Evolutionary conservation across 37 sponge, comb jelly and placozoan genomes (phyloP).

Genomic region (Axinella damicornis): DNA sequence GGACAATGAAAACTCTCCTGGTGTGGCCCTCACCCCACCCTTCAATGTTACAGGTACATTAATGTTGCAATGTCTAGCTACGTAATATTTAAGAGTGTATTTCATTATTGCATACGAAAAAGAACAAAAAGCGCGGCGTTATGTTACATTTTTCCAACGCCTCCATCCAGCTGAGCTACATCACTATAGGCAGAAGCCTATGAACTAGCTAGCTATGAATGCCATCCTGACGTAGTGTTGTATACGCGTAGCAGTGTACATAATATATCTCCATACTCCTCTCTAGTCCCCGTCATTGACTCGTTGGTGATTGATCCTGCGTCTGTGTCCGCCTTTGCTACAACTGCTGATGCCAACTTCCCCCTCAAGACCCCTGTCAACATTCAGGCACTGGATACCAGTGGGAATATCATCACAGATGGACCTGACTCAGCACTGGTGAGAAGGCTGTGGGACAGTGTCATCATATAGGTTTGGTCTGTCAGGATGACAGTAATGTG

Average conservation of each 20-base stretch:
- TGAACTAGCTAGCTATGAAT: no score
- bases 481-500: no score
- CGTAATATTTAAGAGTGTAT: no score
- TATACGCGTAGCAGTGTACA: neutral
- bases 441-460: no score
- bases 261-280: neutral
- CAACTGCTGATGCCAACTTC: constrained; percentile 48
- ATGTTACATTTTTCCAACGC: no score
- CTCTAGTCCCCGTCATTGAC: neutral
- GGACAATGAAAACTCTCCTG: constrained; percentile 4
- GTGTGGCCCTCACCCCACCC: constrained; percentile 40
- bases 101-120: no score
- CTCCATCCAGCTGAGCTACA: no score
- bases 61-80: neutral
- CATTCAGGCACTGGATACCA: constrained; percentile 19
- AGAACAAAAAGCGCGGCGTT: no score
- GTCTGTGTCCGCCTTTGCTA: neutral
- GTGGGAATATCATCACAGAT: constrained; percentile 47
- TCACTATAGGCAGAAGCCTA: no score
- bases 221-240: no score
- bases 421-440: constrained; percentile 57
- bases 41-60: constrained; percentile 62
- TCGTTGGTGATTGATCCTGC: neutral
- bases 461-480: no score
- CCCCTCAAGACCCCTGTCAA: constrained; percentile 42